Evolutionary conservation across 37 sponge, comb jelly and placozoan genomes (phyloP), one percentile per base, ranked within the genome.

Genomic region (Crambe crambe): DNA sequence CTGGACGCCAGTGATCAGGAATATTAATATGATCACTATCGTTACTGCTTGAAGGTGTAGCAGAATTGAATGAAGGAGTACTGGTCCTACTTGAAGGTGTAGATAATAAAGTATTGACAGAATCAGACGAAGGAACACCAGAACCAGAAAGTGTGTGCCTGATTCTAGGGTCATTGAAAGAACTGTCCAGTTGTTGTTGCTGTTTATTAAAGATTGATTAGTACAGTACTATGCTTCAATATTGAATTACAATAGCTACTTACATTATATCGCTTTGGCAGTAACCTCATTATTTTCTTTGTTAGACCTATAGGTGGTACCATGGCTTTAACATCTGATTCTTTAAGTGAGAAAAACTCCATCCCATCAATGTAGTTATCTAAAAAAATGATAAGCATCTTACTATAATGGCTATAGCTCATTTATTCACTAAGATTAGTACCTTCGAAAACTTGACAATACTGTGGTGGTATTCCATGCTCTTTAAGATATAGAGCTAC

Each of bases 391-490:
- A 64, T 47, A 30, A 17, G 29, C 5, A 63, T 10, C 15, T 31
- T 63, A 26, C 29, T 17, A 30, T 17, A 63, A 9, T 47, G 12
- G 51, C 10, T 47, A 6, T 12, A 47, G 12, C 10, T 21, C 18
- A 56, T 21, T 56, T 18, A 12, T 12, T 56, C 57, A 56, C 12
- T 56, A n/a, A n/a, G n/a, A n/a, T n/a, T n/a, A n/a, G 5, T 62
- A 75, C 76, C 84, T 64, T 74, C 37, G 10, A 83, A 75, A 54
- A 43, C 42, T 18, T 74, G 76, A 75, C 84, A 83, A 44, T n/a
- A 40, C 58, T 74, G 58, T 2, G 23, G n/a, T 9, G 84, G 42
- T 12, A 83, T 74, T 3, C 76, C 76, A 30, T 83, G 15, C 12
- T 66, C 10, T 20, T 63, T n/a, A 23, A 75, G 76, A 57, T 44